These are phyloP conservation scores for Pelecanus crispus DNA, from an alignment of 2,113 vertebrate genomes.

Conservation along the genomic window DNA sequence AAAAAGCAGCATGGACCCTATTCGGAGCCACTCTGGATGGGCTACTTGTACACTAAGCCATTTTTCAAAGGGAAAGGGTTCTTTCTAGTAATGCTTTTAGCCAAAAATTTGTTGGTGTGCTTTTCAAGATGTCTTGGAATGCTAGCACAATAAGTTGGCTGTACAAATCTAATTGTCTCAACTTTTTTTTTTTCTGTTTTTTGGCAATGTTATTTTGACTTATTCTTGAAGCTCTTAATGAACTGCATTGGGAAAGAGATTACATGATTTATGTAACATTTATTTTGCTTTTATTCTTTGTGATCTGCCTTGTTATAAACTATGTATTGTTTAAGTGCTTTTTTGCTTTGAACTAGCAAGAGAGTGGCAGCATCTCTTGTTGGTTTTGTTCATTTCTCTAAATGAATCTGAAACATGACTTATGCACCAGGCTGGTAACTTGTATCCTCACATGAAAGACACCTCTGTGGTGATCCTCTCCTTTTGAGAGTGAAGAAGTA, in stretches of 20 bases:
- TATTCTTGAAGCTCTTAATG: constrained; percentile 52
- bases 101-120: neutral
- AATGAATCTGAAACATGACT: neutral
- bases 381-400: constrained; percentile 7
- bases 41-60: neutral
- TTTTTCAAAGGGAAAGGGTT: neutral
- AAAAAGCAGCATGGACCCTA: neutral
- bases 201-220: constrained; percentile 33
- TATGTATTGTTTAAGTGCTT: constrained; percentile 54
- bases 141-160: neutral
- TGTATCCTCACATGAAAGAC: neutral
- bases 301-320: constrained; percentile 54
- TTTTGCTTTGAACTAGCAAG: constrained; percentile 59
- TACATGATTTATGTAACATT: constrained; percentile 57
- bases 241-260: constrained; percentile 38
- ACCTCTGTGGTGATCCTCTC: neutral
- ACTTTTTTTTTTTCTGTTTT: neutral
- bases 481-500: neutral
- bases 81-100: neutral
- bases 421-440: neutral
- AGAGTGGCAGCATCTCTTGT: constrained; percentile 17
- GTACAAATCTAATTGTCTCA: constrained; percentile 35
- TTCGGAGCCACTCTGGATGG: neutral
- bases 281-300: constrained; percentile 64
- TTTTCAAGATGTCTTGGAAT: neutral